Base-by-base conservation (phyloP, 1,140 invertebrate species). In the Pararge aegeria region DNA sequence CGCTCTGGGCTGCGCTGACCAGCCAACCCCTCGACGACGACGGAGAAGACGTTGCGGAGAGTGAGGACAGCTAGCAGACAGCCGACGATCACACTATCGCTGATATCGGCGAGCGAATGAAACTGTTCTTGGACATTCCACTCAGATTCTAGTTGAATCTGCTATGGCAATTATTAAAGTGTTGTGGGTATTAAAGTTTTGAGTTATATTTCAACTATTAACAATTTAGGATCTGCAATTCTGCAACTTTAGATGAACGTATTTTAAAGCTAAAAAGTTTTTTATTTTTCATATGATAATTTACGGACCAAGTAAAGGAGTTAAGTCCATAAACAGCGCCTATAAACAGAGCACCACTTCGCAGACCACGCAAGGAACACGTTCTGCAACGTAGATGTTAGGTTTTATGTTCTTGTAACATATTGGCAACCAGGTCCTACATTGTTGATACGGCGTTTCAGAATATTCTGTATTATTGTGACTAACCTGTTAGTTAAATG, bases 1-100 rank as follows among this genome's bases (percentile, higher is more conserved):
- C 93, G 30, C 82, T 94, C 38, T 94, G 93, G 93, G 93, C 92
- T 24, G 91, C 93, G 50, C 88, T 94, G 60, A 94, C 93, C 16
- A 92, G 93, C 76, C 92, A 91, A 55, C 92, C 91, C 40, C 81
- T 90, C 1, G 83, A 92, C 55, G 88, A 91, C 3, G 83, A 83
- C 51, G 73, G 71, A 12, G 70, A 73, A 7, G 81, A 82, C 42
- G 74, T 81, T 30, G 84, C 89, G 0, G 83, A 85, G 1, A 82
- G 29, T 2, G 76, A 61, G 30, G 82, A 90, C 55, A 92, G 91
- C 87, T 92, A 92, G 86, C 91, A 92, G 77, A 81, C 87, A 42
- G 71, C 87, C 15, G 88, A 92, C 75, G 87, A 87, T 65, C 82
- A 76, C 69, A 73, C 88, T 49, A 78, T 90, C 61, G 77, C 80